phyloP scores from a whole-genome alignment of 2,113 vertebrate species.

The Tenrec ecaudatus region DNA sequence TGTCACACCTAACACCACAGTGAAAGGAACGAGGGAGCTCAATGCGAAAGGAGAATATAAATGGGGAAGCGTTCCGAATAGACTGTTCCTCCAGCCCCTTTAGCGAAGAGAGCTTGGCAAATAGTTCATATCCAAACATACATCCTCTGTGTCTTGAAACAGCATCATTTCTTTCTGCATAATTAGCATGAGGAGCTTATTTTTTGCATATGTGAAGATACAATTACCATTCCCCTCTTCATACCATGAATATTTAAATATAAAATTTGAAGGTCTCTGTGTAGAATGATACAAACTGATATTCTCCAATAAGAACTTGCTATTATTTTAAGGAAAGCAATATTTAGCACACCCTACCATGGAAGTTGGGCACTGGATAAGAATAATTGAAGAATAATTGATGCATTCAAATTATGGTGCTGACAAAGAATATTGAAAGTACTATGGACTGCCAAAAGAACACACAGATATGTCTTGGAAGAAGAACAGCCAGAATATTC shows the following conservation, averaged over 20 bases:
- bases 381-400: too few species aligned
- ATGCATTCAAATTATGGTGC: too few species aligned
- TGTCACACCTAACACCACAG: slow-evolving; percentile 70
- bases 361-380: too few species aligned
- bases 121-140: not conserved
- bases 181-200: slow-evolving; percentile 66
- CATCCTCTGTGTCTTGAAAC: slow-evolving; percentile 33
- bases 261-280: slow-evolving; percentile 56
- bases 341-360: too few species aligned
- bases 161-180: slow-evolving; percentile 49
- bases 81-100: not conserved
- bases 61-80: slow-evolving; percentile 33
- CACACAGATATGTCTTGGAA: too few species aligned
- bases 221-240: slow-evolving; percentile 49
- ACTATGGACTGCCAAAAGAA: too few species aligned
- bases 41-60: slow-evolving; percentile 65
- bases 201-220: slow-evolving; percentile 56
- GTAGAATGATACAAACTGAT: slow-evolving; percentile 65
- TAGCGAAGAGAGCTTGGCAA: not conserved
- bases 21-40: slow-evolving; percentile 55
- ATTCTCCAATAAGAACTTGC: slow-evolving; percentile 19
- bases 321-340: slow-evolving; percentile 45
- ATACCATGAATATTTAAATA: slow-evolving; percentile 71
- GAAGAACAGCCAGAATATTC: too few species aligned
- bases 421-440: too few species aligned